A percentile compares a stretch with the other conserved stretches of the same genome.
These are phyloP conservation scores for Lycorma delicatula DNA, from an alignment of 1,140 invertebrate genomes.

Conservation along the genomic window DNA sequence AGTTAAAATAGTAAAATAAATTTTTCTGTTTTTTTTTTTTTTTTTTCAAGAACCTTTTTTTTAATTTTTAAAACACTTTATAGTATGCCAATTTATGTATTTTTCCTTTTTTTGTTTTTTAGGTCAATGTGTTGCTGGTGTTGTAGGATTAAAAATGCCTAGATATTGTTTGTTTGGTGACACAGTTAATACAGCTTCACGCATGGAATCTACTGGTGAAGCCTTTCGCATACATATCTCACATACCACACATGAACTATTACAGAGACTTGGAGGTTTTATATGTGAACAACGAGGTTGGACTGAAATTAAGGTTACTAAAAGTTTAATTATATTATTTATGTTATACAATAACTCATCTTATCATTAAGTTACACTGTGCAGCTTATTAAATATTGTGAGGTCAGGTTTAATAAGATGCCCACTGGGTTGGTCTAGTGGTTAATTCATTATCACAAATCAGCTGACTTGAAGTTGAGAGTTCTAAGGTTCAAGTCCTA, in stretches of 20 bases:
- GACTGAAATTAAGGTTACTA: slow-evolving; percentile 56
- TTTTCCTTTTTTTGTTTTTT: slow-evolving; percentile 42
- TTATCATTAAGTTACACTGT: not conserved
- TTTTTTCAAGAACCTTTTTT: not conserved
- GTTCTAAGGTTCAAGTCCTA: too few relatives aligned
- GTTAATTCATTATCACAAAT: not conserved
- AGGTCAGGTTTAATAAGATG: too few relatives aligned
- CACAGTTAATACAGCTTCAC: slow-evolving; percentile 68
- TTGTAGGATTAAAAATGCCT: slow-evolving; percentile 81
- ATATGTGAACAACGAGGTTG: slow-evolving; percentile 56
- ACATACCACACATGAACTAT: slow-evolving; percentile 48
- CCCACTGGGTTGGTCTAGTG: not conserved
- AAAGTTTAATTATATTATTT: not conserved
- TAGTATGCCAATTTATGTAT: slow-evolving; percentile 27
- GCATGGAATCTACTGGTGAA: slow-evolving; percentile 61
- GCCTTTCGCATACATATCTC: slow-evolving; percentile 67
- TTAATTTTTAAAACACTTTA: not conserved
- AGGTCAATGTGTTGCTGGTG: slow-evolving; percentile 55
- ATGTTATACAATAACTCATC: not conserved
- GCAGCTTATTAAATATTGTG: too few relatives aligned
- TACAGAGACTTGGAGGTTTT: slow-evolving; percentile 60
- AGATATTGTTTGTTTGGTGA: slow-evolving; percentile 88
- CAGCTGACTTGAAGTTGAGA: not conserved
- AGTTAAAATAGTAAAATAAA: not conserved
- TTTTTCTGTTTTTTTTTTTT: not conserved